Percentiles rank a stretch among this genome's conserved stretches.
Evolutionary conservation across 2,888 invertebrate genomes (phyloP).

Genomic region (Ephialtes manifestator): DNA sequence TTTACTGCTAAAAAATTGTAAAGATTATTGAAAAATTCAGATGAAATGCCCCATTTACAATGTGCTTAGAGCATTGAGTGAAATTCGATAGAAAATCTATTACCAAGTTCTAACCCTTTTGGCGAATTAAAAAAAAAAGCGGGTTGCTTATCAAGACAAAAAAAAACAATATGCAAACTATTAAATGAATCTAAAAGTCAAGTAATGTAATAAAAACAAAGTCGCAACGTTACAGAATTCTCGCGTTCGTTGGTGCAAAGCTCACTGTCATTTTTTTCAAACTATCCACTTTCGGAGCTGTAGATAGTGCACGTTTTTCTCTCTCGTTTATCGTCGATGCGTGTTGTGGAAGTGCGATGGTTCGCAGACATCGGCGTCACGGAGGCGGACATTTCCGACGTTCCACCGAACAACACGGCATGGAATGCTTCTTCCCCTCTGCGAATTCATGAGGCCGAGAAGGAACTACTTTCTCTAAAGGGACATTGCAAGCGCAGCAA

Average conservation of each 20-base stretch:
- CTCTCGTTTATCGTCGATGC: not conserved
- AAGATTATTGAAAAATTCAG: no score
- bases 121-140: no score
- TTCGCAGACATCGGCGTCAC: not conserved
- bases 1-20: no score
- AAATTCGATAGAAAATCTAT: not conserved
- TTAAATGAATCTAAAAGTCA: no score
- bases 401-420: not conserved
- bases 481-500: not conserved
- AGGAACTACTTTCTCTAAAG: not conserved
- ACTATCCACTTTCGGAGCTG: slow-evolving; percentile 38
- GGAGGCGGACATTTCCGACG: slow-evolving; percentile 38
- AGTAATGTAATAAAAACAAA: no score
- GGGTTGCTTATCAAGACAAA: no score
- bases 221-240: no score
- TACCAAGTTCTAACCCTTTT: no score
- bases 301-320: slow-evolving; percentile 1
- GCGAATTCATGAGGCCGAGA: not conserved
- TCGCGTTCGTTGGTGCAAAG: no score
- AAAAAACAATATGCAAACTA: no score
- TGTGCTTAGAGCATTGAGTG: no score
- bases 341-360: not conserved
- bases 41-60: no score
- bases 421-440: slow-evolving; percentile 1
- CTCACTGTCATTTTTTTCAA: slow-evolving; percentile 24